Evolutionary conservation across 2,888 invertebrate genomes (phyloP).

Genomic region (Athalia cordata): DNA sequence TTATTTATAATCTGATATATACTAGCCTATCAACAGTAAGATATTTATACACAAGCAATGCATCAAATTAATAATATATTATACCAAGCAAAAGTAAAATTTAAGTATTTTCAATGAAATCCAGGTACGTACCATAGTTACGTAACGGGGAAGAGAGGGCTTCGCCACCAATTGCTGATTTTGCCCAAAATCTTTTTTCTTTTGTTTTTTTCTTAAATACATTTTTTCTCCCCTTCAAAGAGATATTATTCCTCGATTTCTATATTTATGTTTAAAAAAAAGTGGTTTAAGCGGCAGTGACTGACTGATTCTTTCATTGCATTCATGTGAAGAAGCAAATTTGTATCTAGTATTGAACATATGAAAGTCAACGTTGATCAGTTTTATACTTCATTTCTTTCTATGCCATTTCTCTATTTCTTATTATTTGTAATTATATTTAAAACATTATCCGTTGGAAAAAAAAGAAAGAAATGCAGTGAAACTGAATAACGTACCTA

Average conservation of each 20-base stretch:
- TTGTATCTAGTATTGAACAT: background rate
- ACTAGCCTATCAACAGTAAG: constrained; percentile 30
- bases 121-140: constrained; percentile 9
- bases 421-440: background rate
- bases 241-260: constrained; percentile 17
- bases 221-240: constrained; percentile 10
- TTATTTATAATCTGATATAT: constrained; percentile 20
- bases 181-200: background rate
- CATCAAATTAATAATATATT: constrained; percentile 46
- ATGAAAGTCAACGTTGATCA: background rate
- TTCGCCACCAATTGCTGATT: background rate
- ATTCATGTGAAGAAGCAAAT: too few species aligned
- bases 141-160: background rate
- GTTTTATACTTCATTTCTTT: background rate
- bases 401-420: too few species aligned
- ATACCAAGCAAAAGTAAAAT: constrained; percentile 28
- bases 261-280: constrained; percentile 11
- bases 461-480: constrained; percentile 6
- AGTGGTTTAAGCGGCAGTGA: constrained; percentile 33
- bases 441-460: background rate
- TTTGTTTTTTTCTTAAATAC: background rate
- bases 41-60: constrained; percentile 45
- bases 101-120: constrained; percentile 32
- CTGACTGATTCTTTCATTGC: constrained; percentile 1
- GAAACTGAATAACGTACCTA: background rate